Evolutionary conservation across 92 coral and sea anemone species (phyloP).

Genomic region (Desmophyllum pertusum): DNA sequence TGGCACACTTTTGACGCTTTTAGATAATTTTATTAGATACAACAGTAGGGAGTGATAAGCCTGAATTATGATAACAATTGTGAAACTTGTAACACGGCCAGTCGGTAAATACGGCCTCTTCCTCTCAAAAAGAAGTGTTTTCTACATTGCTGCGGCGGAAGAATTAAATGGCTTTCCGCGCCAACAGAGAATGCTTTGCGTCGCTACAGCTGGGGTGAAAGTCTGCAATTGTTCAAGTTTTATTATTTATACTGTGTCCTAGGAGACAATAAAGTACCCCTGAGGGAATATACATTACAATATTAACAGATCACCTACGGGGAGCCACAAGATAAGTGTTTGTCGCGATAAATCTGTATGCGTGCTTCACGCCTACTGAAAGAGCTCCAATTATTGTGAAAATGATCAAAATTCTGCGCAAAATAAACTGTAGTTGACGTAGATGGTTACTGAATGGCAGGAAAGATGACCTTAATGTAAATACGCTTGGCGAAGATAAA

Average conservation of each 20-base stretch:
- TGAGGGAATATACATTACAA: constrained; percentile 60
- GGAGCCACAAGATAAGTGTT: constrained; percentile 17
- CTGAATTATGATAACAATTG: constrained; percentile 63
- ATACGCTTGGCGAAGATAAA: constrained; percentile 14
- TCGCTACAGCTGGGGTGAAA: constrained; percentile 28
- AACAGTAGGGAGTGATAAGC: constrained; percentile 73
- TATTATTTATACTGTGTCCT: constrained; percentile 50
- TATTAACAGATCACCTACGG: constrained; percentile 50
- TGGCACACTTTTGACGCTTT: constrained; percentile 78
- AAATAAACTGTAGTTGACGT: not conserved
- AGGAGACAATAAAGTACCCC: constrained; percentile 48
- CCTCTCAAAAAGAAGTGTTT: not conserved
- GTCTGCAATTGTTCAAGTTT: constrained; percentile 32
- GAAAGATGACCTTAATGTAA: constrained; percentile 12
- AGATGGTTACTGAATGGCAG: not conserved
- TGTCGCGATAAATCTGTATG: constrained; percentile 37
- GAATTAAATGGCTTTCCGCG: constrained; percentile 24
- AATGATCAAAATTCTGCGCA: not conserved
- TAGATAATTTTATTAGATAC: constrained; percentile 85
- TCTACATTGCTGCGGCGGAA: not conserved
- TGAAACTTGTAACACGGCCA: constrained; percentile 49
- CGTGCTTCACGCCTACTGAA: not conserved
- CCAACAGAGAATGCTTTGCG: constrained; percentile 41
- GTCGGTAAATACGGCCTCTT: constrained; percentile 2
- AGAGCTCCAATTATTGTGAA: not conserved